Evolutionary conservation across 2,888 invertebrate genomes (phyloP).

Genomic region (Gymnosoma rotundatum): DNA sequence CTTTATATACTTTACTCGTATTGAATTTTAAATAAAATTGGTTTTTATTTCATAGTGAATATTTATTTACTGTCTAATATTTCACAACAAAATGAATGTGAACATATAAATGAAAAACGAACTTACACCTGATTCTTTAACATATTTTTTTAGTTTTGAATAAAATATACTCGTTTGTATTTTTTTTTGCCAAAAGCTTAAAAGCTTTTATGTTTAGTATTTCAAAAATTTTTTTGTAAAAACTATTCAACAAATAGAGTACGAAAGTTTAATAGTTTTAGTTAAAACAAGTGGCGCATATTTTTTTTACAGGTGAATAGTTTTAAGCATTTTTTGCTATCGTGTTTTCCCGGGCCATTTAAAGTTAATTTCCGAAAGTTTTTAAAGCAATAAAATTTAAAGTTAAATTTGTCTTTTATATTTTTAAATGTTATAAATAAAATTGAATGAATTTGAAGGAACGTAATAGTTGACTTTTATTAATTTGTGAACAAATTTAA

Average conservation of each 20-base stretch:
- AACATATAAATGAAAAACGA: constrained; percentile 26
- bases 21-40: not conserved
- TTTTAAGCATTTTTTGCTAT: constrained; percentile 10
- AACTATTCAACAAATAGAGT: constrained; percentile 15
- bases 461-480: no score
- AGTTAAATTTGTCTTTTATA: not conserved
- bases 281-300: constrained; percentile 21
- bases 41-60: not conserved
- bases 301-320: constrained; percentile 25
- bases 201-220: constrained; percentile 4
- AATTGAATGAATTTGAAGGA: not conserved
- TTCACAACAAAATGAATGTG: not conserved
- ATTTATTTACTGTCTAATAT: not conserved
- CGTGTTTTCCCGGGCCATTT: not conserved
- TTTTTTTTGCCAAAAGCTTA: constrained; percentile 1
- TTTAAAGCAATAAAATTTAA: not conserved
- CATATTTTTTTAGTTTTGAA: constrained; percentile 31
- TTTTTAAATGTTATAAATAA: not conserved
- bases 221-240: not conserved
- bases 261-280: constrained; percentile 4
- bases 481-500: no score
- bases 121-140: constrained; percentile 54
- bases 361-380: not conserved
- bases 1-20: not conserved
- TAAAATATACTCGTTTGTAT: constrained; percentile 1